These are phyloP conservation scores for Lipophrys pholis DNA, from an alignment of 2,113 vertebrate species.

Conservation along the genomic window DNA sequence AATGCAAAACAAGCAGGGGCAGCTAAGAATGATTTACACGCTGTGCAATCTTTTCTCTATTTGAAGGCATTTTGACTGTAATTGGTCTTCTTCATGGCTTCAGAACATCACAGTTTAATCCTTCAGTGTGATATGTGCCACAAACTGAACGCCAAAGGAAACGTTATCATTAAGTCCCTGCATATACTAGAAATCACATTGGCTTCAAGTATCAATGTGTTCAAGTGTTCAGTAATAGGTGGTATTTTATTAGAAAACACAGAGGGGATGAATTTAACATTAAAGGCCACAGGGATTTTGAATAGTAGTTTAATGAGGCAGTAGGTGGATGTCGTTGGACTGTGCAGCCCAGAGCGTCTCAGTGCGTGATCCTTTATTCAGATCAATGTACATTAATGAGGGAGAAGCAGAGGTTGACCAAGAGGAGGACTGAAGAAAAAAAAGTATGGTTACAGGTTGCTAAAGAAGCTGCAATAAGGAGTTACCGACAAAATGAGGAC, in stretches of 20 bases:
- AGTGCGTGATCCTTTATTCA: slow-evolving; percentile 63
- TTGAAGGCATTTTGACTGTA: not conserved
- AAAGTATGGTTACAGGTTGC: slow-evolving; percentile 43
- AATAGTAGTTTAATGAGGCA: slow-evolving; percentile 68
- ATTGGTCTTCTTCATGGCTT: not conserved
- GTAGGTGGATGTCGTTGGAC: slow-evolving; percentile 57
- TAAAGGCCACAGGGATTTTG: slow-evolving; percentile 56
- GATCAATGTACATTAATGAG: slow-evolving; percentile 77
- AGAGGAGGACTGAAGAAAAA: slow-evolving; percentile 48
- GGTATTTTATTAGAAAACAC: slow-evolving; percentile 49
- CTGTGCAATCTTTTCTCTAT: not conserved
- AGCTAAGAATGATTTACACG: not conserved
- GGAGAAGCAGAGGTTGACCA: slow-evolving; percentile 51
- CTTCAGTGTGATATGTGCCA: not conserved
- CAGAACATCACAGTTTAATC: not conserved
- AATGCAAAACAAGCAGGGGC: not conserved
- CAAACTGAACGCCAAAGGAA: not conserved
- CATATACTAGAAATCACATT: slow-evolving; percentile 24
- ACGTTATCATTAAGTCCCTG: not conserved
- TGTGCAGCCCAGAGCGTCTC: slow-evolving; percentile 45
- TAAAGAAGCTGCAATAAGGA: slow-evolving; percentile 32
- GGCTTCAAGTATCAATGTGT: slow-evolving; percentile 12
- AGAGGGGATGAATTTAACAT: slow-evolving; percentile 29
- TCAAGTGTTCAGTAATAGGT: slow-evolving; percentile 26
- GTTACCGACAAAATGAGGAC: slow-evolving; percentile 52